phyloP scores from a whole-genome alignment of 2,113 vertebrate genomes.

The Boulengeromyrus knoepffleri region DNA sequence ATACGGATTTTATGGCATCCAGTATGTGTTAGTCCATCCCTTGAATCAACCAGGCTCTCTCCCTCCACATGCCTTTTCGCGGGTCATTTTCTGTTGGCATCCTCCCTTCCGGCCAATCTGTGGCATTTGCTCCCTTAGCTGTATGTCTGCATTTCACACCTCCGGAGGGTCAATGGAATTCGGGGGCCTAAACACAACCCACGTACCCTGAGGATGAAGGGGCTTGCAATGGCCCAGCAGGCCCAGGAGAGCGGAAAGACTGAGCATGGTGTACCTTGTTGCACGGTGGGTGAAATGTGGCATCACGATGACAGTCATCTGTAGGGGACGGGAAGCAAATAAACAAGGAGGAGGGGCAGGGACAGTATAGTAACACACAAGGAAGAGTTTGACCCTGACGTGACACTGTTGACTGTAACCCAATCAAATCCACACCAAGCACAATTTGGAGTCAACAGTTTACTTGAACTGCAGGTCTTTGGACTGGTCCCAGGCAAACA shows the following conservation, averaged over 20 bases:
- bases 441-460: background rate
- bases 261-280: background rate
- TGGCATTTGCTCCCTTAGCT: background rate
- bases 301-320: background rate
- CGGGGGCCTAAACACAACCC: slow-evolving; percentile 35
- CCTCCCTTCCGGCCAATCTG: background rate
- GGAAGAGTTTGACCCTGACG: background rate
- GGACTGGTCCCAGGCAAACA: background rate
- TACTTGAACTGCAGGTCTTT: background rate
- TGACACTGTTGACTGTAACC: background rate
- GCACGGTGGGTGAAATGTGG: background rate
- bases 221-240: background rate
- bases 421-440: background rate
- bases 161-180: slow-evolving; percentile 47
- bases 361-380: background rate
- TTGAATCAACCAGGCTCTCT: background rate
- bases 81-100: background rate
- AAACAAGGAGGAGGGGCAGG: background rate
- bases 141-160: slow-evolving; percentile 33
- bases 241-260: background rate
- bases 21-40: background rate
- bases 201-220: slow-evolving; percentile 31
- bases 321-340: background rate
- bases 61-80: background rate
- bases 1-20: background rate